These are phyloP conservation scores for Lasius fuliginosus DNA, from an alignment of 2,888 invertebrate species.

Conservation along the genomic window DNA sequence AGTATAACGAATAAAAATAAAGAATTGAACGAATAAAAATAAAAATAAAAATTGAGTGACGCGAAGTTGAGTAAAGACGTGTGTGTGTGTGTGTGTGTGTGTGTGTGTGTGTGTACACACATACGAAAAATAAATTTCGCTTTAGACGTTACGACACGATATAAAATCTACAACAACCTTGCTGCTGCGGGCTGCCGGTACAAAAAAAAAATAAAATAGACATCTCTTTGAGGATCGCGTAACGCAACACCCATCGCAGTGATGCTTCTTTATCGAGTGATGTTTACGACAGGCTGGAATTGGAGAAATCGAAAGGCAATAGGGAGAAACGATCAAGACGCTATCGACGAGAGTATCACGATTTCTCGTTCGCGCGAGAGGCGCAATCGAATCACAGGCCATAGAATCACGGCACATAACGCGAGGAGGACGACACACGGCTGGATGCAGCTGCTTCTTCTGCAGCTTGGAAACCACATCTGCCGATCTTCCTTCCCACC, in stretches of 20 bases:
- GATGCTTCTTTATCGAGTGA: constrained; percentile 9
- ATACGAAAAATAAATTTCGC: not conserved
- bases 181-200: not conserved
- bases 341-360: constrained; percentile 43
- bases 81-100: not conserved
- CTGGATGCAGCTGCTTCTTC: constrained; percentile 75
- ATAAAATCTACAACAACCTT: constrained; percentile 5
- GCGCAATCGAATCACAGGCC: constrained; percentile 39
- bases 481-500: constrained; percentile 50
- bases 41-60: not conserved
- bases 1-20: not conserved
- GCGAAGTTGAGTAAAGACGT: not conserved
- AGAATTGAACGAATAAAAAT: not conserved
- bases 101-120: not conserved
- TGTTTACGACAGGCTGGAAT: constrained; percentile 36
- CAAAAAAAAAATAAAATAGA: not conserved
- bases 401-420: constrained; percentile 59
- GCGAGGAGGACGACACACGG: constrained; percentile 44
- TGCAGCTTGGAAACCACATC: constrained; percentile 57
- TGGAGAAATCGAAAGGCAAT: constrained; percentile 8
- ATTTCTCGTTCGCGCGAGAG: constrained; percentile 47
- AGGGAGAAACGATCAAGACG: constrained; percentile 21
- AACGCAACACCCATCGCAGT: constrained; percentile 31
- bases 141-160: not conserved
- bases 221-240: constrained; percentile 22